Conservation (phyloP, 2,113 vertebrate species). For the Planiliza haematocheilus region DNA sequence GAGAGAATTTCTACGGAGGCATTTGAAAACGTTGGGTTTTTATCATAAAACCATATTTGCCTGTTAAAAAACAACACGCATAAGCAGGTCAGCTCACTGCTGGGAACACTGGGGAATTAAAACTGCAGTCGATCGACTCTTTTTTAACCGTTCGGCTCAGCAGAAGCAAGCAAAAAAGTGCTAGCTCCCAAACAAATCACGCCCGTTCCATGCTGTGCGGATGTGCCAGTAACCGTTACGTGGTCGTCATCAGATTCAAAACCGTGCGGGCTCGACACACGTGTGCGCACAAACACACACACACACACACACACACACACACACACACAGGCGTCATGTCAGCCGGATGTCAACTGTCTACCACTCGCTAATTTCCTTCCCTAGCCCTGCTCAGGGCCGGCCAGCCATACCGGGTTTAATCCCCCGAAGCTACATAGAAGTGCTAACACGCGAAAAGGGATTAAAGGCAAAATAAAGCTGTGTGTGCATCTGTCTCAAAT, state of each 20-base stretch:
- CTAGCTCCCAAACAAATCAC: constrained; percentile 47
- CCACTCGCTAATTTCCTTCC: constrained; percentile 54
- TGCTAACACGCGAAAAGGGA: constrained; percentile 70
- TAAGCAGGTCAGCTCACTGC: constrained; percentile 24
- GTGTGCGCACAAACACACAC: constrained; percentile 42
- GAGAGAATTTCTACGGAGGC: neutral
- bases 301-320: constrained; percentile 31
- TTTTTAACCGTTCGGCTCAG: constrained; percentile 57
- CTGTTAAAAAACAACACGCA: constrained; percentile 16
- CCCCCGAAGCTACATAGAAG: constrained; percentile 71
- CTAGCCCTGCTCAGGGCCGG: constrained; percentile 28
- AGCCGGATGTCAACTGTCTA: constrained; percentile 53
- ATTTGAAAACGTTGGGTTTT: constrained; percentile 19
- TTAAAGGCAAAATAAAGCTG: constrained; percentile 68
- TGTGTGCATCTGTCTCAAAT: constrained; percentile 69
- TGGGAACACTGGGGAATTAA: constrained; percentile 38
- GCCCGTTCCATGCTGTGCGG: constrained; percentile 47
- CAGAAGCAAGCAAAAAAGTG: constrained; percentile 60
- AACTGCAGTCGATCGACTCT: constrained; percentile 55
- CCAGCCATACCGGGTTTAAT: constrained; percentile 64
- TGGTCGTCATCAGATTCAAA: constrained; percentile 44
- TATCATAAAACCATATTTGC: constrained; percentile 39
- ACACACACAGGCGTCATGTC: constrained; percentile 49
- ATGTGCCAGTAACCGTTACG: constrained; percentile 43
- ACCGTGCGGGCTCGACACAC: constrained; percentile 17